A percentile compares a stretch with the other conserved stretches of the same genome.
phyloP scores from a whole-genome alignment of 2,113 vertebrate genomes.

The Nibea albiflora region DNA sequence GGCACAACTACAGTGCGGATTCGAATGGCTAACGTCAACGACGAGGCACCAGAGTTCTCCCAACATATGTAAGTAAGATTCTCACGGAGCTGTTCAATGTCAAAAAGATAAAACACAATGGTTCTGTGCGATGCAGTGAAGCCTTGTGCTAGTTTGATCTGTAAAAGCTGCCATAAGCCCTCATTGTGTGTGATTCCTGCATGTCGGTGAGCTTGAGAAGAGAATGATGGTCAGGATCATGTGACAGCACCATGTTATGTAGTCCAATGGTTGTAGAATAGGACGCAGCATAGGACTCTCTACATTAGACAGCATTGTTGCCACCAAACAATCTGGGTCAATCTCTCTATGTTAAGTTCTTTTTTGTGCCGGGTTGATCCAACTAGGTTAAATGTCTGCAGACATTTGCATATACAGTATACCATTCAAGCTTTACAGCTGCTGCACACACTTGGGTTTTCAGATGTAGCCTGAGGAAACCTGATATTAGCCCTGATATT shows the following conservation, averaged over 20 bases:
- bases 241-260: not conserved
- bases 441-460: not conserved
- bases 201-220: not conserved
- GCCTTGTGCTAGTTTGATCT: not conserved
- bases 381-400: not conserved
- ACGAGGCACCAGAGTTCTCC: constrained; percentile 90
- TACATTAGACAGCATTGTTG: not conserved
- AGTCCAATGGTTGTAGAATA: not conserved
- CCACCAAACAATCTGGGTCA: constrained; percentile 13
- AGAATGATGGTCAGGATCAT: not conserved
- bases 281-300: not conserved
- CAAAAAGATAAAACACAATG: not conserved
- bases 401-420: not conserved
- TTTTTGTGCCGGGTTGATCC: not conserved
- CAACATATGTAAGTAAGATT: constrained; percentile 85
- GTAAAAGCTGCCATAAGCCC: not conserved
- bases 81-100: not conserved
- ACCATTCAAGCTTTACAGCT: not conserved
- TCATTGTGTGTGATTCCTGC: not conserved
- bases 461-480: not conserved
- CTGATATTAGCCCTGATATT: not conserved
- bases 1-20: constrained; percentile 91
- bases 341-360: not conserved
- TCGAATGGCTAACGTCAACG: constrained; percentile 91
- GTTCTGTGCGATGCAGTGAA: not conserved